These are phyloP conservation scores for Phyllotreta cruciferae DNA, from an alignment of 2,888 invertebrate species.

Conservation along the genomic window DNA sequence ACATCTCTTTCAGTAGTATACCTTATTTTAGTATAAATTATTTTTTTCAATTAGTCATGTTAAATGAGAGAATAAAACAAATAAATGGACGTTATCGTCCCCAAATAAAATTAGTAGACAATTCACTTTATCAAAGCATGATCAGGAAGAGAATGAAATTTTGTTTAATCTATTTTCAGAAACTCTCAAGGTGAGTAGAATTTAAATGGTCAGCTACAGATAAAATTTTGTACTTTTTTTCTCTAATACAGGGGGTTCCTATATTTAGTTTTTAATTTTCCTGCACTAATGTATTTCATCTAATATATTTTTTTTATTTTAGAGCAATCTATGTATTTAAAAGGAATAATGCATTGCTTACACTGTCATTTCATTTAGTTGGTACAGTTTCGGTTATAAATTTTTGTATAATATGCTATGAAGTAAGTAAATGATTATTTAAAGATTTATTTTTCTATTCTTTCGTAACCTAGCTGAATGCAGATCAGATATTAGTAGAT, in stretches of 20 bases:
- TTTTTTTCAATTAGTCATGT: neutral
- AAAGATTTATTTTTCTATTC: too few species aligned
- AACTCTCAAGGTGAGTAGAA: neutral
- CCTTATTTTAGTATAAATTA: neutral
- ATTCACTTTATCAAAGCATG: conserved; percentile 1
- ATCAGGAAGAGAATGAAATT: conserved; percentile 5
- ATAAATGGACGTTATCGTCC: conserved; percentile 1
- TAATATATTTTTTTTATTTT: neutral
- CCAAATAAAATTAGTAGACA: neutral
- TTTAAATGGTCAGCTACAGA: neutral
- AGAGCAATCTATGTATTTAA: neutral
- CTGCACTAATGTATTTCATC: too few species aligned
- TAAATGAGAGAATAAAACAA: conserved; percentile 8
- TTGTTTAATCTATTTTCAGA: neutral
- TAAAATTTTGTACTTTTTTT: neutral
- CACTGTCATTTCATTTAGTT: too few species aligned
- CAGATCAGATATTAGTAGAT: too few species aligned
- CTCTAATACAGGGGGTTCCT: too few species aligned
- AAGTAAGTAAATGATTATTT: too few species aligned
- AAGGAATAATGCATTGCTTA: too few species aligned
- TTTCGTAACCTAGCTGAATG: too few species aligned
- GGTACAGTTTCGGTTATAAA: too few species aligned
- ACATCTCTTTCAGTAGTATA: neutral
- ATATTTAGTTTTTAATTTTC: too few species aligned
- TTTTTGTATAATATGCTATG: too few species aligned